Conservation (phyloP, 2,797 vertebrate species). For the Aratinga solstitialis region DNA sequence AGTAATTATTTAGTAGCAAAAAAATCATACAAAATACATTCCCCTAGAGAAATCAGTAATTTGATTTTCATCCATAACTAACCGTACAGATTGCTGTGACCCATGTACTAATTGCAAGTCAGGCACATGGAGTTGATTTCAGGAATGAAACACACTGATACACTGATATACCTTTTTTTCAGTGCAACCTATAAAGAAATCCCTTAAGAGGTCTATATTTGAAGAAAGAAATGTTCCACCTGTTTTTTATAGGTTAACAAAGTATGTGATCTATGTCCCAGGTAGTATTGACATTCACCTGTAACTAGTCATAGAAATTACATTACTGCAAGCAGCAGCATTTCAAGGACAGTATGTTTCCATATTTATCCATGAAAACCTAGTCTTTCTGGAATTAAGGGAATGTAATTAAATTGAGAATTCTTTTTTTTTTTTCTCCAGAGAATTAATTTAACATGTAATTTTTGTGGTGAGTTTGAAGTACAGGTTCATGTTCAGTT, state of each 20-base stretch:
- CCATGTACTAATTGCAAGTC: background rate
- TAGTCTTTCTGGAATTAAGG: background rate
- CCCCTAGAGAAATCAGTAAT: conserved; percentile 24
- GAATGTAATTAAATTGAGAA: background rate
- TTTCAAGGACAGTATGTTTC: background rate
- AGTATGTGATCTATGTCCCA: background rate
- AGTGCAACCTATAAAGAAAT: background rate
- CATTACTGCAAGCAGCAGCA: background rate
- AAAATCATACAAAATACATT: background rate
- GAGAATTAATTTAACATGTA: background rate
- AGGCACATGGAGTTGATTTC: conserved; percentile 21
- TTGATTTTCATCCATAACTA: conserved; percentile 54
- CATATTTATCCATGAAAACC: background rate
- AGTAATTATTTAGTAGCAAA: conserved; percentile 27
- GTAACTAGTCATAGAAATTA: background rate
- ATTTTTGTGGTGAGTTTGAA: conserved; percentile 37
- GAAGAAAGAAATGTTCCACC: background rate
- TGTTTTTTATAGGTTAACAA: background rate
- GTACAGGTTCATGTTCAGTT: background rate
- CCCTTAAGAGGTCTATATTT: background rate
- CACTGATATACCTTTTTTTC: background rate
- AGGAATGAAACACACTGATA: background rate
- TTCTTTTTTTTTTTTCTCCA: background rate
- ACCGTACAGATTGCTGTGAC: background rate
- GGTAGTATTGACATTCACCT: conserved; percentile 6